Base-by-base conservation (phyloP, 2,797 vertebrate genomes). In the Carduelis carduelis region DNA sequence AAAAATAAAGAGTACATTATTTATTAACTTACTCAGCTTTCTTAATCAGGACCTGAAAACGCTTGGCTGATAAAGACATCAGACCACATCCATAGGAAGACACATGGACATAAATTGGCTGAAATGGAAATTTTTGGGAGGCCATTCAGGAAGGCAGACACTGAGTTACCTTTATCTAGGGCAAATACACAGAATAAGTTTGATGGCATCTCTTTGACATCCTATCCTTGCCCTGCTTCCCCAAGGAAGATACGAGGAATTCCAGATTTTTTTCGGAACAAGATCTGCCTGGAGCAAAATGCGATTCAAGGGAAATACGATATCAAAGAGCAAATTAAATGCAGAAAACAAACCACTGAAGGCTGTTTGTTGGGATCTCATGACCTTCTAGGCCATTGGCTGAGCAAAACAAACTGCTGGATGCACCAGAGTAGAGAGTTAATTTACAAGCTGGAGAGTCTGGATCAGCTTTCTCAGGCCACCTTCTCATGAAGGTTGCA, bases 1-100 rank as follows among this genome's bases (percentile, higher is more conserved):
- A 87, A 92, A 93, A 92, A 90, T 84, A 89, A 87, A 35, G 16
- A 61, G n/a, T 59, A 8, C 35, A 55, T 89, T 89, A 69, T 86
- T 90, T 68, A 87, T 78, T 65, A 44, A 59, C 49, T 44, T 76
- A 86, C 20, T 72, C 72, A 71, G 39, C 39, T 82, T 86, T 79
- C 35, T 34, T n/a, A 90, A 68, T 80, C 34, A 65, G 11, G 41
- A 78, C 4, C 13, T 61, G 65, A 78, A 53, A 64, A 39, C 1
- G 1, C 81, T 87, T 89, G 50, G 17, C n/a, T 83, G 78, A 82
- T 50, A 81, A 77, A n/a, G 32, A 17, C n/a, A 60, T 37, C 46
- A 61, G 30, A 46, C 37, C 47, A 52, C 23, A 43, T 39, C 47
- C 32, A 12, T 3, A 53, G 35, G 30, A 81, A 81, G 32, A 64